Evolutionary conservation across 1,140 invertebrate genomes (phyloP), one percentile per base, ranked within the genome.

Genomic region (Vanessa tameamea): DNA sequence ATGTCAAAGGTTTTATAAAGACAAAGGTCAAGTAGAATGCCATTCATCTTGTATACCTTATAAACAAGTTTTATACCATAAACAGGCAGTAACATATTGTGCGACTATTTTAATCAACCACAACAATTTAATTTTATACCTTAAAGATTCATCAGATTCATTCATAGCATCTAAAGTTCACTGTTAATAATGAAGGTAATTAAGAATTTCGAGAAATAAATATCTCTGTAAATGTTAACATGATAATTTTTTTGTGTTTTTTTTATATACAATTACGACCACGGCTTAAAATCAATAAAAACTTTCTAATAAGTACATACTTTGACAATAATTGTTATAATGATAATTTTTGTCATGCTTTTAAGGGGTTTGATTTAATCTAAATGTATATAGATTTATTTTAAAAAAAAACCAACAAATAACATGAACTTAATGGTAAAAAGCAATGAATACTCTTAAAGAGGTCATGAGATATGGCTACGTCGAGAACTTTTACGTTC

Each of bases 391-490:
- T 37, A 7, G 31, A 4, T 5, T 37, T 0, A 1, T 8, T 43
- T 6, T 43, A 5, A 43, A 5, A 5, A 43, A 43, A 43, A 43
- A 5, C 37, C 7, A 43, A 43, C 37, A 43, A 43, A 43, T 43
- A 43, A 9, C 7, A 5, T 43, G 37, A 9, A 43, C 37, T 3
- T 43, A 9, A 43, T 43, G 37, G 37, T 43, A 43, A 8, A 51
- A 2, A 0, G 48, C n/a, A 14, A 51, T 0, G n/a, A 23, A 72
- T 51, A 47, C 37, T 47, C 15, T 69, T 72, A 82, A 81, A 69
- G 77, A 81, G 81, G 81, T 82, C 81, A 82, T 43, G 43, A 64
- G 74, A 63, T 80, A 72, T 76, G 74, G 71, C 71, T 79, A 77
- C 77, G 80, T 77, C 65, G 78, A 73, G 51, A 76, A 51, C 47